Base-by-base conservation (phyloP, 1,140 invertebrate species). In the Hyles euphorbiae region DNA sequence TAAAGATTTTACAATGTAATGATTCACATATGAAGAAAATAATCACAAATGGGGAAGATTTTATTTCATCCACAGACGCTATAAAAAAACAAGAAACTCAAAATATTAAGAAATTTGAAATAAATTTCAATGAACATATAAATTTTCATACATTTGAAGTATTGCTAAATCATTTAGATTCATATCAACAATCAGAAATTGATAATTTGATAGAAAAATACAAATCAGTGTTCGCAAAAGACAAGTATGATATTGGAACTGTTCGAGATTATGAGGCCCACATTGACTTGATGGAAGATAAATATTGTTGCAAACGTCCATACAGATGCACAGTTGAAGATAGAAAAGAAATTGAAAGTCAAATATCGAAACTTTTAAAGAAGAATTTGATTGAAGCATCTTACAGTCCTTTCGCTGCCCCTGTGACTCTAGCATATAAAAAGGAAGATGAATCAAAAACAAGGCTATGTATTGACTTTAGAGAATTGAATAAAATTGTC, bases 371-470 rank as follows among this genome's bases (percentile, higher is more conserved):
- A 61, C 32, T 61, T 22, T 22, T 22, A 2, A 22, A 22, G 22
- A 22, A 22, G 22, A 22, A 22, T 22, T 22, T 22, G 22, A 61
- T 56, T 56, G 43, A 61, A 32, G 55, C 57, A 52, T 62, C 60
- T 40, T 62, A 62, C 32, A 62, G 60, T 36, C 55, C 60, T 22
- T 22, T 22, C 22, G 22, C 22, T 22, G 22, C 22, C 22, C 22
- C 22, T 22, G 22, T 22, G 22, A 36, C 53, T 58, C 34, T 58
- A 9, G 57, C 57, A 52, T 58, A 40, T 34, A 63, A 63, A 34
- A 63, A 63, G 55, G 61, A 63, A 55, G 61, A 63, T 34, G 45
- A 33, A 3, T 55, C 36, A 51, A 63, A 51, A 63, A 33, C 56
- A 33, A 63, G 61, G 51, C 46, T 63, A 33, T 63, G 61, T 58